Evolutionary conservation across 2,113 vertebrate species (phyloP).

Genomic region (Thalassoma bifasciatum): DNA sequence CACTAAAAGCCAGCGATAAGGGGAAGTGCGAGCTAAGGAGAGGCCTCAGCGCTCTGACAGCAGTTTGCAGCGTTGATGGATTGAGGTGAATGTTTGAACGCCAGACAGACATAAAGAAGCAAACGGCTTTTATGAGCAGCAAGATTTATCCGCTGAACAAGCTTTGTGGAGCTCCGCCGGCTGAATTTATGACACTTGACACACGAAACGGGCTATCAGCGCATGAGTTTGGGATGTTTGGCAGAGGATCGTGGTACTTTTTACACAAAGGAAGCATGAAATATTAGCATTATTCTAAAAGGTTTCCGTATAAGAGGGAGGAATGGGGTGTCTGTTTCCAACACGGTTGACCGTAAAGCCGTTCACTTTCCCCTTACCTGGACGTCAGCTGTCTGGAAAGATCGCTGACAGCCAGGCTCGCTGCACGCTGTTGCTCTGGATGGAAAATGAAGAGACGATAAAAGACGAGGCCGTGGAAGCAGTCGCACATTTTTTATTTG

Average conservation of each 20-base stretch:
- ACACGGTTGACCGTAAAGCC: constrained; percentile 56
- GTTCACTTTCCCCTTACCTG: constrained; percentile 50
- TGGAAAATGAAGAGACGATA: constrained; percentile 43
- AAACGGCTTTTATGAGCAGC: constrained; percentile 74
- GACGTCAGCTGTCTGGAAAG: constrained; percentile 54
- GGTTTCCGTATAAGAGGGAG: constrained; percentile 66
- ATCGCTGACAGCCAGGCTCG: constrained; percentile 26
- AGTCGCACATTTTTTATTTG: neutral
- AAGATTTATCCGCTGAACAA: constrained; percentile 77
- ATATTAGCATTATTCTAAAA: constrained; percentile 77
- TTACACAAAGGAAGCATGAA: constrained; percentile 68
- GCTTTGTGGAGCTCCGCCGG: constrained; percentile 61
- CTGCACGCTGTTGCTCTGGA: constrained; percentile 14
- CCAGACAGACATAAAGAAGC: constrained; percentile 76
- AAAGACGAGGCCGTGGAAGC: constrained; percentile 32
- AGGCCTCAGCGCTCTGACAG: constrained; percentile 60
- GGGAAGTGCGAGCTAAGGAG: constrained; percentile 59
- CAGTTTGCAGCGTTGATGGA: constrained; percentile 67
- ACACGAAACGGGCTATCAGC: constrained; percentile 54
- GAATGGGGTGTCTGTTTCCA: constrained; percentile 65
- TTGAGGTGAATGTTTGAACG: constrained; percentile 74
- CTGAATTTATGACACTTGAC: constrained; percentile 71
- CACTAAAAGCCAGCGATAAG: constrained; percentile 63
- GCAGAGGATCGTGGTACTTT: constrained; percentile 53
- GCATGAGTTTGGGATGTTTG: constrained; percentile 56